Evolutionary conservation across 2,888 invertebrate genomes (phyloP).

Genomic region (Sceliomorpha sp.): DNA sequence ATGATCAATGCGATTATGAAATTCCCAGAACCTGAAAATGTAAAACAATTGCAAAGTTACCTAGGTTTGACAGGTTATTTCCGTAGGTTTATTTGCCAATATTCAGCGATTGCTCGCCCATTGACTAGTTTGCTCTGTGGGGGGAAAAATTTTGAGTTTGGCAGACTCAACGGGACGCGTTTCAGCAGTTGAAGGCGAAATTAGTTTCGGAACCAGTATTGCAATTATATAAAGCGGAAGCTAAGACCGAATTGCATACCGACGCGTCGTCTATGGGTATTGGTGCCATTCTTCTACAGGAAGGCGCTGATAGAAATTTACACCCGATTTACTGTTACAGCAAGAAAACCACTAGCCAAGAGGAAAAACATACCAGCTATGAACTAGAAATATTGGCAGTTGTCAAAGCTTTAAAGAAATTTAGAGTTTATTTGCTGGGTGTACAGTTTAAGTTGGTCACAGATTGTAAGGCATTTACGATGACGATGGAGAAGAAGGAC

Average conservation of each 20-base stretch:
- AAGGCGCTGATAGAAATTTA: neutral
- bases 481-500: too few relatives aligned
- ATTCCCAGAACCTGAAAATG: slow-evolving; percentile 2
- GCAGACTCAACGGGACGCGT: neutral
- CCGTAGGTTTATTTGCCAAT: neutral
- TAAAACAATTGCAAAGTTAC: slow-evolving; percentile 1
- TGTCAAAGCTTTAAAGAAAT: too few relatives aligned
- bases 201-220: neutral
- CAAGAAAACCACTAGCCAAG: slow-evolving; percentile 1
- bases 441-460: too few relatives aligned
- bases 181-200: neutral
- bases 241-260: neutral
- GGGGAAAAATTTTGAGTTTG: slow-evolving; percentile 1
- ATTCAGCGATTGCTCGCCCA: neutral
- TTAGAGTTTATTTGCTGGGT: too few relatives aligned
- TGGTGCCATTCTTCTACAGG: slow-evolving; percentile 2
- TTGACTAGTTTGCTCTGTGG: neutral
- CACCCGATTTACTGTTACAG: neutral
- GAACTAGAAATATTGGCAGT: too few relatives aligned
- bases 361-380: neutral
- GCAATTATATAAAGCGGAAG: neutral
- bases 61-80: neutral
- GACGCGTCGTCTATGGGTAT: neutral
- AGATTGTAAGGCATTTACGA: too few relatives aligned
- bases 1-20: neutral